Evolutionary conservation across 64 coral and sea anemone species (phyloP).

Genomic region (Anthopleura sola): DNA sequence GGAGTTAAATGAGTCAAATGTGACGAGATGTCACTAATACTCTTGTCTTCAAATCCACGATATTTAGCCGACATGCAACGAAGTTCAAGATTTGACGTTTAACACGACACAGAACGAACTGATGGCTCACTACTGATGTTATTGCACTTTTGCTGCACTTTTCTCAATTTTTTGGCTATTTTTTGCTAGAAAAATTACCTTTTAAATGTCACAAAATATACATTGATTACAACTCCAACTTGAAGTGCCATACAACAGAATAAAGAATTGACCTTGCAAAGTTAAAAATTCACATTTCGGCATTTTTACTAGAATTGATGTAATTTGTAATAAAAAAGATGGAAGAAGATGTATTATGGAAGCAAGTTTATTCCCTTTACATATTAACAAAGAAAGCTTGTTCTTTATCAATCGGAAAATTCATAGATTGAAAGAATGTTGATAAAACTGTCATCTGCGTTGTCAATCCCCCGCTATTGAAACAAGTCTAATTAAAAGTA

Average conservation of each 20-base stretch:
- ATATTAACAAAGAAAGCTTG: neutral
- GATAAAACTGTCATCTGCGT: no score
- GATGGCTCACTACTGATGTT: neutral
- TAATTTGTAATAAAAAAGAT: neutral
- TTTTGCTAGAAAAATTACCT: neutral
- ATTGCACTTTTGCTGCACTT: neutral
- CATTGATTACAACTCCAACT: no score
- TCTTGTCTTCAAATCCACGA: neutral
- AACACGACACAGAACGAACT: neutral
- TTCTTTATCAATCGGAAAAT: neutral
- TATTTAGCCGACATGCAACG: neutral
- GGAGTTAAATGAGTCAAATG: neutral
- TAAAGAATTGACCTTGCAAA: no score
- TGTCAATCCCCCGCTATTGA: no score
- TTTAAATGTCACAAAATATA: no score
- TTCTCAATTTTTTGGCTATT: neutral
- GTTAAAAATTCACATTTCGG: no score
- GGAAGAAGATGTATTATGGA: neutral
- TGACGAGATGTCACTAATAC: neutral
- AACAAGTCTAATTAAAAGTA: no score
- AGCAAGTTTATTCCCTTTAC: neutral
- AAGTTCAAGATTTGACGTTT: neutral
- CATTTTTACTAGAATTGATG: neutral
- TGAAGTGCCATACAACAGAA: no score
- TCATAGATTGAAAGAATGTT: neutral